Evolutionary conservation across 1,140 invertebrate species (phyloP), one percentile per base, ranked within the genome.

Genomic region (Drosophila lacteicornis): DNA sequence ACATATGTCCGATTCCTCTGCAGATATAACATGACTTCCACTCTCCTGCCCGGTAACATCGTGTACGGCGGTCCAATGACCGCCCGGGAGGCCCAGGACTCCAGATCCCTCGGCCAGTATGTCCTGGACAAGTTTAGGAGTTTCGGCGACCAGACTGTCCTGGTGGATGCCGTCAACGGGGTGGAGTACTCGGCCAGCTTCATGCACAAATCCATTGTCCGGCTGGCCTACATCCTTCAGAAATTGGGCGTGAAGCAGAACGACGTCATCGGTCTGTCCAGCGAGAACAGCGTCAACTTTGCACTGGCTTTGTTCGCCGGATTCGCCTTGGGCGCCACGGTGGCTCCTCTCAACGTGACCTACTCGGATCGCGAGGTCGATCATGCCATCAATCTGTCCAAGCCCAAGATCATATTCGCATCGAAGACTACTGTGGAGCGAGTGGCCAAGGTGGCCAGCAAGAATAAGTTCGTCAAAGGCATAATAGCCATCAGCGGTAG

Each of bases 361-460:
- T 96, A 96, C 69, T 94, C 94, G 0, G 93, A 94, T 91, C 93
- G 95, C 94, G 96, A 96, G 93, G 92, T 96, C 22, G 92, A 91
- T 43, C 95, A 96, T 87, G 93, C 95, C 6, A 88, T 96, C 2
- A 94, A 94, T 45, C 93, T 96, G 33, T 94, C 94, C n/a, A 95
- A 95, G 81, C 96, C 96, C 55, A 95, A 94, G 88, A 93, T 95
- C 12, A 93, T 96, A 71, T 95, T 96, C 76, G 95, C 94, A 49
- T 96, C 95, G 3, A 93, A 93, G 25, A 92, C 93, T 22, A 95
- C 95, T 0, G 73, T 94, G 36, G 86, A 93, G 33, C 79, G 92
- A 15, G 82, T 95, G 42, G 60, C 80, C 5, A 86, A 93, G 50
- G 88, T 94, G 2, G 85, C 93, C 12, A 88, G 93, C 43, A 92